Evolutionary conservation across 2,113 vertebrate species (phyloP).

Genomic region (Channa argus): DNA sequence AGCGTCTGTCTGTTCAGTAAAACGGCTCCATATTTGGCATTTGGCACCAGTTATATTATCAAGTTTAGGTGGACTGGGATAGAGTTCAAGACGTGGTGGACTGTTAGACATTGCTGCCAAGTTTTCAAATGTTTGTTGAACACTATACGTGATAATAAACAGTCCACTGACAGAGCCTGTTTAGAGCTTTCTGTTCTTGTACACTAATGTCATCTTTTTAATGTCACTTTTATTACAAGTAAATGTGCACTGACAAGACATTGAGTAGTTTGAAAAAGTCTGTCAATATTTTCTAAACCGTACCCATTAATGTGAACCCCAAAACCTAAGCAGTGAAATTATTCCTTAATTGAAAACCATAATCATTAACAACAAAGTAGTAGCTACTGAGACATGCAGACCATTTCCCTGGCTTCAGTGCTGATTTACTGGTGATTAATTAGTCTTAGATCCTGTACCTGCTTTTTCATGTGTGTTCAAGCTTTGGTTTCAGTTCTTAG

Average conservation of each 20-base stretch:
- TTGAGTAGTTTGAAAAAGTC: too few species aligned
- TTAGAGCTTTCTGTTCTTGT: conserved; percentile 8
- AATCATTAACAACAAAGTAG: too few species aligned
- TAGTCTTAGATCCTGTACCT: neutral
- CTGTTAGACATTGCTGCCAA: conserved; percentile 36
- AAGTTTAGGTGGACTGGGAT: conserved; percentile 38
- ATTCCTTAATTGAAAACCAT: neutral
- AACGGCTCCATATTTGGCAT: conserved; percentile 34
- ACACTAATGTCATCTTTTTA: conserved; percentile 3
- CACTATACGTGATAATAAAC: conserved; percentile 44
- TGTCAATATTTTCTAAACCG: too few species aligned
- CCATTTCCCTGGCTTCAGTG: neutral
- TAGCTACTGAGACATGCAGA: neutral
- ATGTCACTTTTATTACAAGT: neutral
- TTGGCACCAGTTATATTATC: conserved; percentile 34
- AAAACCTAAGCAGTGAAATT: neutral
- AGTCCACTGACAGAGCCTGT: conserved; percentile 24
- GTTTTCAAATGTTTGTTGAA: conserved; percentile 45
- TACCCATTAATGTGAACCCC: neutral
- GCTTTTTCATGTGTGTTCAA: neutral
- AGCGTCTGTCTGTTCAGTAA: conserved; percentile 27
- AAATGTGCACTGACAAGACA: too few species aligned
- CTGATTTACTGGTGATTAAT: neutral
- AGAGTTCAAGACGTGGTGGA: conserved; percentile 39
- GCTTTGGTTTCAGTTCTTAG: conserved; percentile 29